Evolutionary conservation across 2,888 invertebrate species (phyloP).

Genomic region (Sisyra nigra): DNA sequence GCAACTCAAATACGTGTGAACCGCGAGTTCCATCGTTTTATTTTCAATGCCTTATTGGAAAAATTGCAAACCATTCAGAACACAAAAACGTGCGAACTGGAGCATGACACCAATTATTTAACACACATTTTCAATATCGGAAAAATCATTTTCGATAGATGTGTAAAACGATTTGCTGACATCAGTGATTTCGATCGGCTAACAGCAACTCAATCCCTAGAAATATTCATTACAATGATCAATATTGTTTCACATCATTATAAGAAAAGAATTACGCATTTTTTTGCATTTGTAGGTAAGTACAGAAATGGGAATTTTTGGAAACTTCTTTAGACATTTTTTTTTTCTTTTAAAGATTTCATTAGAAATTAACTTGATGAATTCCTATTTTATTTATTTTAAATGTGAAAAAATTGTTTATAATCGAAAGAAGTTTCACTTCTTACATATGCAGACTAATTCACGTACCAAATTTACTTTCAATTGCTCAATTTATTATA

Average conservation of each 20-base stretch:
- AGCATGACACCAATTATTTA: constrained; percentile 19
- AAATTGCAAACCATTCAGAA: constrained; percentile 25
- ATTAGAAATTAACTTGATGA: background rate
- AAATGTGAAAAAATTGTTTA: too few relatives aligned
- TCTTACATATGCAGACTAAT: too few relatives aligned
- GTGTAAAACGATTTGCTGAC: constrained; percentile 32
- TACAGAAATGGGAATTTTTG: constrained; percentile 8
- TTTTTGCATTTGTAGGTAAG: constrained; percentile 28
- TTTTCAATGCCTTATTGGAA: constrained; percentile 29
- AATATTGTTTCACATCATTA: constrained; percentile 23
- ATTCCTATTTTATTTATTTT: too few relatives aligned
- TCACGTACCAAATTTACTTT: too few relatives aligned
- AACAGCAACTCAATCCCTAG: constrained; percentile 35
- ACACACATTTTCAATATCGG: constrained; percentile 24
- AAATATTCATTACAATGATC: constrained; percentile 37
- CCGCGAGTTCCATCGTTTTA: constrained; percentile 39
- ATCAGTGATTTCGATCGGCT: constrained; percentile 38
- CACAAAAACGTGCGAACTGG: constrained; percentile 20
- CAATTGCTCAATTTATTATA: too few relatives aligned
- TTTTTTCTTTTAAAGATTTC: too few relatives aligned
- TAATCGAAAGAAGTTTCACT: too few relatives aligned
- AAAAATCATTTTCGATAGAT: constrained; percentile 24
- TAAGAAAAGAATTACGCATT: constrained; percentile 23
- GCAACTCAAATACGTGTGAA: constrained; percentile 32
- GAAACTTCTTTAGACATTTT: background rate